Evolutionary conservation across 2,113 vertebrate genomes (phyloP), one percentile per base, ranked within the genome.

Genomic region (Ivindomyrus marchei): DNA sequence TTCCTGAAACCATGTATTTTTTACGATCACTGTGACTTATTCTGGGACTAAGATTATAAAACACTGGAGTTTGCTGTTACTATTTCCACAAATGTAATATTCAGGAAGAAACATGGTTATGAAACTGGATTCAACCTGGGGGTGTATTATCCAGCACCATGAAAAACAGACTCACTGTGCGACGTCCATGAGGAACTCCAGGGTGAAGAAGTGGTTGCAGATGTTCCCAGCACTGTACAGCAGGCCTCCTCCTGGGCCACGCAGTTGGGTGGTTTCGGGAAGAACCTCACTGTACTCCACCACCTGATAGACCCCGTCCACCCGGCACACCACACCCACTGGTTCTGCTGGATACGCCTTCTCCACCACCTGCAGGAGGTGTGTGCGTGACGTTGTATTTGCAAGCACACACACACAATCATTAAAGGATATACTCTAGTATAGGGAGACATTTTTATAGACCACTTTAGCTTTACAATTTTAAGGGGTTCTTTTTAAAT

Each of bases 161-260:
- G 89, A 46, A 39, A 46, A 36, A 46, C 46, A 36, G 15, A 80
- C 97, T 96, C 94, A 99, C 98, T 95, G 93, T 83, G 95, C 92
- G 36, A 98, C 95, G 0, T 4, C 90, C 93, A 95, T 93, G 56
- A 99, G 96, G 91, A 99, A 99, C 0, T 91, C 93, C 8, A 96
- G 94, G 3, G 97, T 98, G 92, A 99, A 98, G 94, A 99, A 98
- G 89, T 99, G 98, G 90, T 97, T 99, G 95, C 98, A 99, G 94
- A 99, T 99, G 92, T 97, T 99, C 91, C 98, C 98, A 0, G 97
- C 92, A 0, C 90, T 94, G 95, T 96, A 98, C 9, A 97, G 50
- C 91, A 99, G 92, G n/a, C 94, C 88, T 19, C 98, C 98, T 0
- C 88, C 93, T 0, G 96, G 91, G 0, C 89, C 92, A 0, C 89